phyloP scores from a whole-genome alignment of 1,140 invertebrate species.

The Diplogasteroides magnus region DNA sequence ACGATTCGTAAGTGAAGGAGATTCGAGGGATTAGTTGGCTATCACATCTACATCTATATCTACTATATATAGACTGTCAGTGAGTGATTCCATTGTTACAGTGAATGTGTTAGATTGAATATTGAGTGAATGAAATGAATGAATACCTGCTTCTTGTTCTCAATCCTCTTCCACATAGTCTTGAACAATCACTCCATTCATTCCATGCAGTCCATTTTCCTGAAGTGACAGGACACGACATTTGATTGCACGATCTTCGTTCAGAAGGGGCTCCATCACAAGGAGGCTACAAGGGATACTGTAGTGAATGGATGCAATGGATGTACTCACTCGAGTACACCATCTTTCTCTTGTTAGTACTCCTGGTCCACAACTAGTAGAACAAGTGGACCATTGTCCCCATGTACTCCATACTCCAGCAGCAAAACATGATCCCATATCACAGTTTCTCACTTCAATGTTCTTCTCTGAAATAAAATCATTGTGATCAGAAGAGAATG shows the following conservation, averaged over 20 bases:
- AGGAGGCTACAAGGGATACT: conserved; percentile 32
- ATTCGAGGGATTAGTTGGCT: not conserved
- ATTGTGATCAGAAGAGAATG: too few species aligned
- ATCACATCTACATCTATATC: too few species aligned
- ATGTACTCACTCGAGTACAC: conserved; percentile 26
- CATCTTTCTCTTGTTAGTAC: conserved; percentile 36
- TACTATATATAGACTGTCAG: too few species aligned
- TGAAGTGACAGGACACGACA: conserved; percentile 28
- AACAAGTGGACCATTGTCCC: conserved; percentile 40
- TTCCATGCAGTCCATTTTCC: conserved; percentile 44
- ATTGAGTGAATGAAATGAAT: conserved; percentile 5
- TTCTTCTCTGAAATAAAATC: conserved; percentile 40
- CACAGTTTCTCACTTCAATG: conserved; percentile 51
- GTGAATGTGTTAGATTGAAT: too few species aligned
- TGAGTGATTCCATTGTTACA: too few species aligned
- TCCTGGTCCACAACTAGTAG: conserved; percentile 37
- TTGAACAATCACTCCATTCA: conserved; percentile 62
- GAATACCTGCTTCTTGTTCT: conserved; percentile 58
- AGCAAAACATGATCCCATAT: conserved; percentile 41
- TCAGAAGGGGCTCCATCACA: conserved; percentile 51
- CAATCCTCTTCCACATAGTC: conserved; percentile 62
- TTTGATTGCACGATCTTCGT: conserved; percentile 49
- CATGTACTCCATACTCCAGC: conserved; percentile 41
- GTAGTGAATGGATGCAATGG: not conserved
- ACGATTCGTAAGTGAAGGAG: conserved; percentile 1